A percentile compares a stretch with the other conserved stretches of the same genome.
Conservation (phyloP, 2,888 invertebrate species). For the Synergus gifuensis region DNA sequence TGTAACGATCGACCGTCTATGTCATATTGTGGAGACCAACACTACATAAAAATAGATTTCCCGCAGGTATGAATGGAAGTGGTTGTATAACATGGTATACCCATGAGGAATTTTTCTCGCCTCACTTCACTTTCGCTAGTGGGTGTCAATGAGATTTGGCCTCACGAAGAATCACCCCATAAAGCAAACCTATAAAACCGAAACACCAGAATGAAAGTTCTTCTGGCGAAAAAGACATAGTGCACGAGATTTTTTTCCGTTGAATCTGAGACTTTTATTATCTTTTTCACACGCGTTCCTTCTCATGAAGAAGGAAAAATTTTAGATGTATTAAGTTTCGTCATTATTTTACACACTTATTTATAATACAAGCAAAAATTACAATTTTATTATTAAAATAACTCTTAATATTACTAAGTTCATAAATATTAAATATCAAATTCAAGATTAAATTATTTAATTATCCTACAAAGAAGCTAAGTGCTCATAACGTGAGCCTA, state of each 20-base stretch:
- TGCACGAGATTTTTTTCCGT: neutral
- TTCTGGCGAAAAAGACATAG: neutral
- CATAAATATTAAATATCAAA: no score
- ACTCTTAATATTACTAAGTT: no score
- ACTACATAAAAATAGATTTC: constrained; percentile 35
- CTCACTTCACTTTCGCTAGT: constrained; percentile 23
- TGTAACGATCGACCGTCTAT: constrained; percentile 37
- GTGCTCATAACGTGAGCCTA: no score
- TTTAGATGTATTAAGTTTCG: no score
- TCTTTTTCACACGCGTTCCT: neutral
- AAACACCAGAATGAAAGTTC: constrained; percentile 6
- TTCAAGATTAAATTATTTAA: no score
- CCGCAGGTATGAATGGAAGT: constrained; percentile 40
- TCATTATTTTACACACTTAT: no score
- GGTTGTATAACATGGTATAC: constrained; percentile 24
- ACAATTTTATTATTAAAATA: no score
- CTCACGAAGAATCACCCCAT: constrained; percentile 32
- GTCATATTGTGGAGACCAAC: constrained; percentile 25
- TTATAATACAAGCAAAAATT: no score
- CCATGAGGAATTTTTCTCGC: constrained; percentile 30
- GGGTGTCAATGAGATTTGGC: constrained; percentile 24
- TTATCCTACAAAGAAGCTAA: no score
- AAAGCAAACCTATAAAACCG: constrained; percentile 22
- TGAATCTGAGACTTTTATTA: neutral
- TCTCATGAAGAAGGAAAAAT: no score